Evolutionary conservation across 2,888 invertebrate species (phyloP).

Genomic region (Dascillus cervinus): DNA sequence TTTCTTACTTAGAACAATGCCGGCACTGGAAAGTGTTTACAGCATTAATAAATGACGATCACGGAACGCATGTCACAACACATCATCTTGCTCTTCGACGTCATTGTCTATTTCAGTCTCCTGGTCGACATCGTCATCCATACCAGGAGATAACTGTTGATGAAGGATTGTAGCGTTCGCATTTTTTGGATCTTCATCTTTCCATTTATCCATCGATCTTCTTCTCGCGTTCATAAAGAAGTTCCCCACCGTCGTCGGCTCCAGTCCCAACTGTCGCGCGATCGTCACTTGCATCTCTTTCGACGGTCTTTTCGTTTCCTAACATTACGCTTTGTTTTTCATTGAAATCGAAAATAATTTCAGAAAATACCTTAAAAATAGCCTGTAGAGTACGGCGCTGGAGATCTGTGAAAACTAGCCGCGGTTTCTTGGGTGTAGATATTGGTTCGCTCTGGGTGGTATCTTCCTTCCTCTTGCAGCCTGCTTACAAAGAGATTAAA

Average conservation of each 20-base stretch:
- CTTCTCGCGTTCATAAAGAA: conserved; percentile 99
- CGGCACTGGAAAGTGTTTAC: conserved; percentile 38
- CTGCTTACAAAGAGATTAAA: conserved; percentile 52
- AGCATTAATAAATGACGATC: conserved; percentile 44
- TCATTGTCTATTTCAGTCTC: conserved; percentile 47
- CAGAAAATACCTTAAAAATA: conserved; percentile 99
- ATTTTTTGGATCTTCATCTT: conserved; percentile 77
- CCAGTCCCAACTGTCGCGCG: conserved; percentile 91
- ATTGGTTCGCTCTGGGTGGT: conserved; percentile 69
- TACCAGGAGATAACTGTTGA: conserved; percentile 42
- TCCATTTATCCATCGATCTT: conserved; percentile 97
- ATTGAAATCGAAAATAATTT: too few relatives aligned
- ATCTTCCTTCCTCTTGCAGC: conserved; percentile 93
- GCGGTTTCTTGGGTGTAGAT: conserved; percentile 96
- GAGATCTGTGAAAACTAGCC: conserved; percentile 99
- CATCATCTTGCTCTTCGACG: conserved; percentile 49
- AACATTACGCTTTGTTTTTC: too few relatives aligned
- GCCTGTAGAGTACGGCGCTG: conserved; percentile 99
- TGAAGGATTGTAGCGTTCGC: conserved; percentile 38
- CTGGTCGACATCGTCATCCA: conserved; percentile 42
- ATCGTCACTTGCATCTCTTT: conserved; percentile 99
- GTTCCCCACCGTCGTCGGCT: conserved; percentile 97
- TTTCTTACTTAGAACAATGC: conserved; percentile 29
- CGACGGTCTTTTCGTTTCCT: conserved; percentile 98
- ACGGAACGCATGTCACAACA: conserved; percentile 49